These are phyloP conservation scores for Cheilosia impressa DNA, from an alignment of 2,888 invertebrate species.

Conservation along the genomic window DNA sequence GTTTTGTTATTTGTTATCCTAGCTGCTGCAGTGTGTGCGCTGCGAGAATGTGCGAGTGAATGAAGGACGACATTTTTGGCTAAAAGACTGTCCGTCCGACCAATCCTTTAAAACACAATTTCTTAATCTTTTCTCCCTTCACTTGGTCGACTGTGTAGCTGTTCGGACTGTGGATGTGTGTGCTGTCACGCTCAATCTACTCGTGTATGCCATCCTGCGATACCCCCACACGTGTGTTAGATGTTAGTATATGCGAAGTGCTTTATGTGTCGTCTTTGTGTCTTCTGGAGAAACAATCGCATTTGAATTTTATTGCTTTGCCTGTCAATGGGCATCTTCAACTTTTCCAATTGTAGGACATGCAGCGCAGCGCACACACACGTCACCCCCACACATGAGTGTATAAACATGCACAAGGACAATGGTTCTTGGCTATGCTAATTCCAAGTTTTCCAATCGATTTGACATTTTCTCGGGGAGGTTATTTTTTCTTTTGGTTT, in stretches of 20 bases:
- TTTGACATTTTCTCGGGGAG: slow-evolving; percentile 62
- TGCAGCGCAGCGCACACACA: slow-evolving; percentile 18
- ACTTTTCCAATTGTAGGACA: slow-evolving; percentile 73
- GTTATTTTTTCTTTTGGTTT: slow-evolving; percentile 17
- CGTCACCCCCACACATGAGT: background rate
- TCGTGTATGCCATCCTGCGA: background rate
- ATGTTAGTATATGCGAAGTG: slow-evolving; percentile 13
- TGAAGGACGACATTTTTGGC: slow-evolving; percentile 72
- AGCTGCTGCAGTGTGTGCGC: slow-evolving; percentile 21
- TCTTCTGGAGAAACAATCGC: slow-evolving; percentile 78
- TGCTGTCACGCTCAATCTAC: slow-evolving; percentile 34
- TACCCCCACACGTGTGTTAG: background rate
- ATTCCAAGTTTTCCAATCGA: slow-evolving; percentile 69
- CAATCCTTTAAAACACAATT: slow-evolving; percentile 47
- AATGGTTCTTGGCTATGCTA: slow-evolving; percentile 74
- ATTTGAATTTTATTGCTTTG: slow-evolving; percentile 83
- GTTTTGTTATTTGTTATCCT: slow-evolving; percentile 71
- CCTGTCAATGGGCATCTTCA: slow-evolving; percentile 79
- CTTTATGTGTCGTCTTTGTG: slow-evolving; percentile 73
- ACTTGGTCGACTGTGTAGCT: background rate
- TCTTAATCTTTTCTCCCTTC: slow-evolving; percentile 40
- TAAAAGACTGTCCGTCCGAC: slow-evolving; percentile 58
- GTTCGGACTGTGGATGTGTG: slow-evolving; percentile 6
- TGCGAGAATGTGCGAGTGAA: slow-evolving; percentile 50
- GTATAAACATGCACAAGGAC: slow-evolving; percentile 47